Evolutionary conservation across 1,140 invertebrate genomes (phyloP).

Genomic region (Plutomurus gul): DNA sequence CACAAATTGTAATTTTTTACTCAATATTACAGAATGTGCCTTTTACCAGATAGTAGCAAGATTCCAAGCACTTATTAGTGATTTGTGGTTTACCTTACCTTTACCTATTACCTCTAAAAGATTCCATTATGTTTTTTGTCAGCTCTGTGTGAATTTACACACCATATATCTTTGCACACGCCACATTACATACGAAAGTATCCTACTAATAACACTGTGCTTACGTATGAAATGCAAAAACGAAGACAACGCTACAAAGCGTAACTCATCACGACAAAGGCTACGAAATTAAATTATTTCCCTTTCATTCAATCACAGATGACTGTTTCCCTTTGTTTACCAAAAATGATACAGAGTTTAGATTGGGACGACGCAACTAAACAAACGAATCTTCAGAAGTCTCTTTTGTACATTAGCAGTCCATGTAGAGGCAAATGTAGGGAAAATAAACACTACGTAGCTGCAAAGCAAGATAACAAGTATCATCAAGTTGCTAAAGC

Average conservation of each 20-base stretch:
- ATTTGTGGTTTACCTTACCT: constrained; percentile 31
- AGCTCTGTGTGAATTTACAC: background rate
- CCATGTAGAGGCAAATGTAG: too few species aligned
- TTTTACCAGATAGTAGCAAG: background rate
- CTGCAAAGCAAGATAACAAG: too few species aligned
- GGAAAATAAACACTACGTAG: too few species aligned
- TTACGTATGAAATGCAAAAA: background rate
- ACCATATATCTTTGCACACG: background rate
- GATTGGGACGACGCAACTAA: background rate
- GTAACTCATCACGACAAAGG: background rate
- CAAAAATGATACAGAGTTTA: background rate
- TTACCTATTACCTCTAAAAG: constrained; percentile 26
- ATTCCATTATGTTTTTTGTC: background rate
- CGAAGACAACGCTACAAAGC: background rate
- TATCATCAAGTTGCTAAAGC: too few species aligned
- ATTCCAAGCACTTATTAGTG: constrained; percentile 10
- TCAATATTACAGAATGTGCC: too few species aligned
- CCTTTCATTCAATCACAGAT: background rate
- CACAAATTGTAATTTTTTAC: too few species aligned
- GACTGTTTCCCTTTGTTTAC: background rate
- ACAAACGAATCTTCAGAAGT: background rate
- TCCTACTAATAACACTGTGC: background rate
- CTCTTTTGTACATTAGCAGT: background rate
- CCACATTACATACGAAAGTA: background rate
- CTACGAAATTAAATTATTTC: background rate